Evolutionary conservation across 2,113 vertebrate species (phyloP).

Genomic region (Chamaetylas fuelleborni): DNA sequence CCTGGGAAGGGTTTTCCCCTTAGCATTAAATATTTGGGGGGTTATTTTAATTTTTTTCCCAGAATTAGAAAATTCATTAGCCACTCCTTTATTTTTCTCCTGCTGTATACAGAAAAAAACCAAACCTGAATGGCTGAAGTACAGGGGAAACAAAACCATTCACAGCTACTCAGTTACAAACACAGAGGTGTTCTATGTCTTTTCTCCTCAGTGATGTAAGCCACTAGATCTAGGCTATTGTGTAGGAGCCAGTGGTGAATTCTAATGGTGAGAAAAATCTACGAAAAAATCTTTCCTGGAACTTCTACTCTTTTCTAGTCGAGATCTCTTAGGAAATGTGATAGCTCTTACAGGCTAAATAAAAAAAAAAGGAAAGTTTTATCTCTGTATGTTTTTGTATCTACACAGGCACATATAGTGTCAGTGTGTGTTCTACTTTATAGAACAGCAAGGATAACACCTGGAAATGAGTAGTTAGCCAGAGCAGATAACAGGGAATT

Average conservation of each 20-base stretch:
- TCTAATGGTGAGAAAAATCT: background rate
- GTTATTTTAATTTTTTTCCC: too few relatives aligned
- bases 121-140: background rate
- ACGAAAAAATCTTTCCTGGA: background rate
- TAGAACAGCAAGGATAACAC: background rate
- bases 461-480: background rate
- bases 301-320: background rate
- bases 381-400: background rate
- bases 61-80: background rate
- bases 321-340: background rate
- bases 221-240: background rate
- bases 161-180: background rate
- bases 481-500: slow-evolving; percentile 47
- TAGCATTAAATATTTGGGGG: background rate
- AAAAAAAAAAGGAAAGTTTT: fast-evolving
- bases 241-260: background rate
- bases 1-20: background rate
- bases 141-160: background rate
- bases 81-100: background rate
- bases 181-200: background rate
- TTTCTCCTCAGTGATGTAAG: background rate
- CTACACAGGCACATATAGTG: fast-evolving
- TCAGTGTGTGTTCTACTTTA: background rate
- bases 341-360: background rate
- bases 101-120: background rate